Evolutionary conservation across 2,113 vertebrate genomes (phyloP).

Genomic region (Sterna hirundo): DNA sequence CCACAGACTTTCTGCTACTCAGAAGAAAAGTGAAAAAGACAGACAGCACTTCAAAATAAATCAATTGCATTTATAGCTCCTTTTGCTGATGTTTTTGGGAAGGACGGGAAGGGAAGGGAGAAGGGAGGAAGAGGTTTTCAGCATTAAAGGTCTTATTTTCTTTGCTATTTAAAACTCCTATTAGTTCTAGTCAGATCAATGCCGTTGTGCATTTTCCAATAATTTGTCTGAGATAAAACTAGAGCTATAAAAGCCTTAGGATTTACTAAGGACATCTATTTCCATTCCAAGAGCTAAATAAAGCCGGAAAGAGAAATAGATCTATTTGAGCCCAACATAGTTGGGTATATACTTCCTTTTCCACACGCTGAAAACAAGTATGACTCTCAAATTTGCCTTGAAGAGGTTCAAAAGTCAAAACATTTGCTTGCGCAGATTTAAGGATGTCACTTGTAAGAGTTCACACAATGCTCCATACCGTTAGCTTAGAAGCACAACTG

Average conservation of each 20-base stretch:
- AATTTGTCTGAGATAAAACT: slow-evolving; percentile 50
- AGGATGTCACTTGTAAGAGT: neutral
- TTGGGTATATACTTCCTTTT: neutral
- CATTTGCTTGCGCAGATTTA: neutral
- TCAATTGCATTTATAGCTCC: slow-evolving; percentile 73
- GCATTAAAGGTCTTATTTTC: slow-evolving; percentile 53
- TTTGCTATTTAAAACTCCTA: slow-evolving; percentile 60
- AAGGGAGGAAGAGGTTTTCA: slow-evolving; percentile 45
- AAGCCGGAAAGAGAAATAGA: slow-evolving; percentile 7
- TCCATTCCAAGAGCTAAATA: slow-evolving; percentile 26
- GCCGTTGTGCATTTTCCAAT: slow-evolving; percentile 61
- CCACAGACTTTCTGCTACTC: slow-evolving; percentile 32
- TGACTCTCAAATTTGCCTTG: neutral
- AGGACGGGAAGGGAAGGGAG: neutral
- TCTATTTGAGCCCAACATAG: neutral
- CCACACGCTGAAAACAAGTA: neutral
- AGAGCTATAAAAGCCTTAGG: slow-evolving; percentile 45
- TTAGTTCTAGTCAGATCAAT: slow-evolving; percentile 72
- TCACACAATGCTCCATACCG: neutral
- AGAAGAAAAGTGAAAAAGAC: slow-evolving; percentile 67
- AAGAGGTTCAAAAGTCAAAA: slow-evolving; percentile 20
- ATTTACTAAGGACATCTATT: slow-evolving; percentile 42
- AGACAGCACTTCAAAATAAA: slow-evolving; percentile 72
- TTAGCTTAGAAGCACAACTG: neutral
- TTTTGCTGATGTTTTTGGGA: slow-evolving; percentile 65